These are phyloP conservation scores for Tethya wilhelma DNA, from an alignment of 37 sponge, comb jelly and placozoan genomes.

Conservation along the genomic window DNA sequence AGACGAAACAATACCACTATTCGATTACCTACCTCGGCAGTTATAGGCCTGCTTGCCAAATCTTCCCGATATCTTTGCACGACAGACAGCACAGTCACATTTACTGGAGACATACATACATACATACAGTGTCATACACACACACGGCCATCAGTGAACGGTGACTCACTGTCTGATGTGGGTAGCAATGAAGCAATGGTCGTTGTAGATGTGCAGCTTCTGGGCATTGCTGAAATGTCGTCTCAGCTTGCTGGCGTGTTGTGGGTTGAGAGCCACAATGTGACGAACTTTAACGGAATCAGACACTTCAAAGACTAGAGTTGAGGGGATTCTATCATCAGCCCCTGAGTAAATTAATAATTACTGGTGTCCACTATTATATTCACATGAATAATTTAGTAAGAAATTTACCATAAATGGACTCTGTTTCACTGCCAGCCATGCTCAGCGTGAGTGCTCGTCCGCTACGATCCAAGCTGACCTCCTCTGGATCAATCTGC, in stretches of 20 bases:
- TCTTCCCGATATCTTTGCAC: constrained; percentile 43
- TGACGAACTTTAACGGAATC: constrained; percentile 23
- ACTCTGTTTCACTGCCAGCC: constrained; percentile 45
- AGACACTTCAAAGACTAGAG: constrained; percentile 63
- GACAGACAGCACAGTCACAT: constrained; percentile 44
- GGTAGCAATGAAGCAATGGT: constrained; percentile 61
- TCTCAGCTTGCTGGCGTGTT: constrained; percentile 54
- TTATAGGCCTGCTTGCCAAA: constrained; percentile 66
- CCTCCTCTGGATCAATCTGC: neutral
- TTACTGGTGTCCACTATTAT: too few species aligned
- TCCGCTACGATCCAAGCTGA: neutral
- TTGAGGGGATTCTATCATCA: constrained; percentile 49
- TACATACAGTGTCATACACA: neutral
- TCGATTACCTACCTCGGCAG: constrained; percentile 41
- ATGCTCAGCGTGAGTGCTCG: constrained; percentile 26
- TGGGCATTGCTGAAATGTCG: constrained; percentile 17
- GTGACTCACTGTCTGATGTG: constrained; percentile 46
- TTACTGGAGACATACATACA: too few species aligned
- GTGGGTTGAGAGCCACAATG: constrained; percentile 35
- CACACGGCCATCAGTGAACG: neutral
- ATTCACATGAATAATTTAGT: neutral
- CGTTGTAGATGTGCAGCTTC: constrained; percentile 72
- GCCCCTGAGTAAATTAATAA: constrained; percentile 14
- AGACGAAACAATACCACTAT: too few species aligned
- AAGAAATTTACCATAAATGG: constrained; percentile 14